Evolutionary conservation across 2,888 invertebrate species (phyloP).

Genomic region (Melangyna quadrimaculata): DNA sequence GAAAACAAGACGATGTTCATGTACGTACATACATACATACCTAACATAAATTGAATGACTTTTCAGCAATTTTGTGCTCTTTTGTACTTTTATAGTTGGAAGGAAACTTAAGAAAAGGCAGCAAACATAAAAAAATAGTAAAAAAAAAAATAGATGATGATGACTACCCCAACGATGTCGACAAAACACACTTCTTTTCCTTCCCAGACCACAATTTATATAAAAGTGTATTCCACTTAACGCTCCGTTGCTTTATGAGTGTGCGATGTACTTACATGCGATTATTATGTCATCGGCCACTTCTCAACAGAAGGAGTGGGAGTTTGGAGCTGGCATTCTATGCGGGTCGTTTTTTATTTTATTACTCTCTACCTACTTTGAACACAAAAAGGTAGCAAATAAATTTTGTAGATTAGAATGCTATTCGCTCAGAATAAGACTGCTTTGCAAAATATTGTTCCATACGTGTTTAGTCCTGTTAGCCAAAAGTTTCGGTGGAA

Average conservation of each 20-base stretch:
- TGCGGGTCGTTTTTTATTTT: not conserved
- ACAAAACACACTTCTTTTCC: constrained; percentile 3
- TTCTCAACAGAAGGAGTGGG: constrained; percentile 20
- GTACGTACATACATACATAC: not conserved
- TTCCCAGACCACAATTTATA: not conserved
- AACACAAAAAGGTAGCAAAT: not conserved
- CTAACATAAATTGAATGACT: constrained; percentile 48
- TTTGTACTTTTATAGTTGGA: constrained; percentile 12
- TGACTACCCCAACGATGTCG: constrained; percentile 7
- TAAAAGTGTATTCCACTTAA: constrained; percentile 60
- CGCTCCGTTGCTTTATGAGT: constrained; percentile 54
- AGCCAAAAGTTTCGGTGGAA: not conserved
- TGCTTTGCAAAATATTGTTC: not conserved
- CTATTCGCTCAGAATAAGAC: not conserved
- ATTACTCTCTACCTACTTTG: too few species aligned
- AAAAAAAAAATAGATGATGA: not conserved
- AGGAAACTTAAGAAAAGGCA: not conserved
- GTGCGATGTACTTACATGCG: constrained; percentile 66
- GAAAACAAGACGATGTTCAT: not conserved
- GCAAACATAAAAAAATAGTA: not conserved
- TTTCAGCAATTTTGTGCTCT: constrained; percentile 31
- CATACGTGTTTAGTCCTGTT: not conserved
- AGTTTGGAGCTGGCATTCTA: constrained; percentile 32
- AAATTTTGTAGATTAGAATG: not conserved
- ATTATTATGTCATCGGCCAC: constrained; percentile 65